Percentiles rank a stretch among this genome's conserved stretches.
Evolutionary conservation across 1,140 invertebrate species (phyloP).

Genomic region (Drosophila malerkotliana): DNA sequence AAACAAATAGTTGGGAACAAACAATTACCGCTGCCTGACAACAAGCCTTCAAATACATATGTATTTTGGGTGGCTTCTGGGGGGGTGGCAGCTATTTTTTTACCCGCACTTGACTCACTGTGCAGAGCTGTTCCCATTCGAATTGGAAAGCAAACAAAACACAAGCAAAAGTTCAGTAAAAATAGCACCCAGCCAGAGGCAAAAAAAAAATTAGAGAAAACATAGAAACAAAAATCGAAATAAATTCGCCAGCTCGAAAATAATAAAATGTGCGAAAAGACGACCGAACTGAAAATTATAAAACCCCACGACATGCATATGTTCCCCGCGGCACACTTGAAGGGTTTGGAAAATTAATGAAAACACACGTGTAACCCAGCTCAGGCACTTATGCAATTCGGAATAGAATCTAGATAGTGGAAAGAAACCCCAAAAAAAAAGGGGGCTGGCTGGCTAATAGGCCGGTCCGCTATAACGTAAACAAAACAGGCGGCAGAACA

Average conservation of each 20-base stretch:
- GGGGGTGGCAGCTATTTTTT: slow-evolving; percentile 8
- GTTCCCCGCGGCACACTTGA: slow-evolving; percentile 58
- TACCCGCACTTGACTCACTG: slow-evolving; percentile 51
- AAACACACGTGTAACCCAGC: slow-evolving; percentile 61
- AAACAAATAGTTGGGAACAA: slow-evolving; percentile 12
- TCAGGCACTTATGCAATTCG: slow-evolving; percentile 55
- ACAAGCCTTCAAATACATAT: slow-evolving; percentile 18
- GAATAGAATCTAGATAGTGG: neutral
- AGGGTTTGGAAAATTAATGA: slow-evolving; percentile 71
- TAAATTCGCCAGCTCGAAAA: slow-evolving; percentile 37
- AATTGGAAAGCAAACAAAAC: slow-evolving; percentile 60
- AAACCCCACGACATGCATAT: slow-evolving; percentile 19
- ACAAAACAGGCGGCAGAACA: slow-evolving; percentile 47
- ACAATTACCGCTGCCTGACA: slow-evolving; percentile 37
- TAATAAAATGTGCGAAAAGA: slow-evolving; percentile 26
- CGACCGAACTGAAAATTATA: neutral
- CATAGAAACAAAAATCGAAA: slow-evolving; percentile 37
- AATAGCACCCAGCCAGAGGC: slow-evolving; percentile 58
- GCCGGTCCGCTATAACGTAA: slow-evolving; percentile 40
- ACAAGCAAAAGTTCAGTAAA: slow-evolving; percentile 64
- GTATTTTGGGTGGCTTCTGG: neutral
- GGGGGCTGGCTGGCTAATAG: slow-evolving; percentile 2
- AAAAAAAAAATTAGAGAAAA: slow-evolving; percentile 19
- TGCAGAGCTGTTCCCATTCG: slow-evolving; percentile 53
- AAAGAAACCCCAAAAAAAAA: slow-evolving; percentile 8